A percentile compares a stretch with the other conserved stretches of the same genome.
These are phyloP conservation scores for Nasonia longicornis DNA, from an alignment of 1,140 invertebrate genomes.

Conservation along the genomic window DNA sequence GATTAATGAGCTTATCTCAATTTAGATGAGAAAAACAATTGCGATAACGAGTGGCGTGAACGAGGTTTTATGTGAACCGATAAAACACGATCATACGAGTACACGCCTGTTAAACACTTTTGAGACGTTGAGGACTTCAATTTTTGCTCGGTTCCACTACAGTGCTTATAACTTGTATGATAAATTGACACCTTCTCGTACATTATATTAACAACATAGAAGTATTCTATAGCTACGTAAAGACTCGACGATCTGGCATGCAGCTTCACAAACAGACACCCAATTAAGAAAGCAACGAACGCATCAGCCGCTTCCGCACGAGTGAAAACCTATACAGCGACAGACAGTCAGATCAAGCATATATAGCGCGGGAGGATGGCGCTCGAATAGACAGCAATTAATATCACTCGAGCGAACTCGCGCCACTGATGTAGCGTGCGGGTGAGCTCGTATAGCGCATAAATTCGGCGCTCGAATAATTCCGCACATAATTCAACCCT, in stretches of 20 bases:
- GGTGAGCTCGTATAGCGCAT: slow-evolving; percentile 47
- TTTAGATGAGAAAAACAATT: slow-evolving; percentile 42
- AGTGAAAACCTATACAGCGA: neutral
- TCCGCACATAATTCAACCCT: slow-evolving; percentile 63
- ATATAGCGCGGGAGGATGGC: neutral
- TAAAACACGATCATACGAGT: too few species aligned
- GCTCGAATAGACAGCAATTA: slow-evolving; percentile 56
- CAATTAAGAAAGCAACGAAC: slow-evolving; percentile 40
- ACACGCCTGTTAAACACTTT: too few species aligned
- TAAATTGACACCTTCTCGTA: too few species aligned
- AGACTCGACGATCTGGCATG: too few species aligned
- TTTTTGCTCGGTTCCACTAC: neutral
- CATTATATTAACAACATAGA: too few species aligned
- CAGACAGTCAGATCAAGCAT: neutral
- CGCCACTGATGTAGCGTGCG: slow-evolving; percentile 25
- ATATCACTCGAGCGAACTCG: slow-evolving; percentile 57
- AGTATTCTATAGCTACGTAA: neutral
- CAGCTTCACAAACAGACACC: too few species aligned
- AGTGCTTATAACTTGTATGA: too few species aligned
- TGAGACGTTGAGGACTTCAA: too few species aligned
- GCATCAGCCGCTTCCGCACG: slow-evolving; percentile 22
- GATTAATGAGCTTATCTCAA: slow-evolving; percentile 26
- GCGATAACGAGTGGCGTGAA: slow-evolving; percentile 3
- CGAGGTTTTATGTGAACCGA: too few species aligned
- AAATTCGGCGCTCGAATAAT: slow-evolving; percentile 64